Percentiles rank a stretch among this genome's conserved stretches.
Conservation (phyloP, 2,888 invertebrate genomes). For the Corbicula japonica region DNA sequence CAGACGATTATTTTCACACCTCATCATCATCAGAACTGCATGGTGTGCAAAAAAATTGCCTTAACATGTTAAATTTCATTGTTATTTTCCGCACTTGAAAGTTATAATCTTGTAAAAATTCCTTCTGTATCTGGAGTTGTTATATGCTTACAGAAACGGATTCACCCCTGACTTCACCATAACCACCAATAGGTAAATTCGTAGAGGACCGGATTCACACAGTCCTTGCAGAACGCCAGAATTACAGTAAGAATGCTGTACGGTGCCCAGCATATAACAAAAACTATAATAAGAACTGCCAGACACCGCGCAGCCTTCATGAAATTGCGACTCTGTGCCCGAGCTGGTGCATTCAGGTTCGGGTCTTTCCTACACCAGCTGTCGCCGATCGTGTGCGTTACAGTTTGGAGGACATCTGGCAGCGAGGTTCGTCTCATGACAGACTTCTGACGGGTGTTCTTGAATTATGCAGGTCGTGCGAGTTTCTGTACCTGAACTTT, state of each 20-base stretch:
- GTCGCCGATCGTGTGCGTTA: no score
- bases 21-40: no score
- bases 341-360: neutral
- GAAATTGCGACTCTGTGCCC: slow-evolving; percentile 28
- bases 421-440: no score
- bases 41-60: no score
- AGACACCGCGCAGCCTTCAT: slow-evolving; percentile 69
- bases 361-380: neutral
- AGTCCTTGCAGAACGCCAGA: slow-evolving; percentile 88
- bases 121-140: slow-evolving; percentile 67
- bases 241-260: slow-evolving; percentile 72
- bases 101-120: slow-evolving; percentile 50
- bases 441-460: neutral
- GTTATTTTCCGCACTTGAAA: slow-evolving; percentile 10
- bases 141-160: slow-evolving; percentile 78
- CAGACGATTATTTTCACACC: no score
- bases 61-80: no score
- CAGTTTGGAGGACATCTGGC: no score
- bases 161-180: slow-evolving; percentile 76
- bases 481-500: neutral
- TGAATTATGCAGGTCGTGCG: neutral
- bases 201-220: slow-evolving; percentile 96
- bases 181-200: slow-evolving; percentile 91
- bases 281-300: slow-evolving; percentile 66
- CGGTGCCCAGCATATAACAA: slow-evolving; percentile 73